Evolutionary conservation across 2,797 vertebrate species (phyloP).

Genomic region (Enteromius radiatus): DNA sequence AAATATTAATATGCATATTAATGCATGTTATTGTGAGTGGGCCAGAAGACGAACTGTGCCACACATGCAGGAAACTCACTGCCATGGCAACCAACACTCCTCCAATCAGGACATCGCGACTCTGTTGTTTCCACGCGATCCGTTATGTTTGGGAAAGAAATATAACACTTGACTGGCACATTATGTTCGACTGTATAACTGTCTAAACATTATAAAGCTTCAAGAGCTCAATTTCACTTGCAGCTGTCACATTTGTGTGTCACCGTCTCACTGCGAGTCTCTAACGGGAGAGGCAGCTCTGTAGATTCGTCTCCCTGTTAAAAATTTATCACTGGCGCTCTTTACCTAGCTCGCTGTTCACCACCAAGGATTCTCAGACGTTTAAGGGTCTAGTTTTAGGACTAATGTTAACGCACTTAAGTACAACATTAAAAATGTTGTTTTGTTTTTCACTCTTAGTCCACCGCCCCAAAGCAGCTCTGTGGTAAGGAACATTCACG

Average conservation of each 20-base stretch:
- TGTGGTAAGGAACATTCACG: neutral
- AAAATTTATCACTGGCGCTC: neutral
- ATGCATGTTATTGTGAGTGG: constrained; percentile 11
- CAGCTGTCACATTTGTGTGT: constrained; percentile 6
- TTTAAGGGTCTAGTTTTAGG: neutral
- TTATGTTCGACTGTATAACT: neutral
- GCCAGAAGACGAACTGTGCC: constrained; percentile 14
- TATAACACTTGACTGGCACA: neutral
- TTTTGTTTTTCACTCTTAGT: neutral
- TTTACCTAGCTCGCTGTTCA: neutral
- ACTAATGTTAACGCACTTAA: neutral
- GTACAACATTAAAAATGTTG: neutral
- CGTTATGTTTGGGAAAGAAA: constrained; percentile 26
- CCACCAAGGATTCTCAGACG: neutral
- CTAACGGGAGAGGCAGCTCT: neutral
- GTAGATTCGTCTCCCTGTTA: neutral
- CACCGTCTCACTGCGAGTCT: neutral
- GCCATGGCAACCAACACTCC: constrained; percentile 42
- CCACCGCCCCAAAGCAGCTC: neutral
- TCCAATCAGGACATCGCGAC: constrained; percentile 27
- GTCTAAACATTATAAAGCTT: neutral
- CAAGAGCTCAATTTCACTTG: neutral
- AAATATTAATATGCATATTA: constrained; percentile 13
- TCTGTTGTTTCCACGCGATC: constrained; percentile 19
- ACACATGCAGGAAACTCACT: constrained; percentile 25